Percentiles rank a stretch among this genome's conserved stretches.
These are phyloP conservation scores for Phaenicophaeus curvirostris DNA, from an alignment of 2,797 vertebrate species.

Conservation along the genomic window DNA sequence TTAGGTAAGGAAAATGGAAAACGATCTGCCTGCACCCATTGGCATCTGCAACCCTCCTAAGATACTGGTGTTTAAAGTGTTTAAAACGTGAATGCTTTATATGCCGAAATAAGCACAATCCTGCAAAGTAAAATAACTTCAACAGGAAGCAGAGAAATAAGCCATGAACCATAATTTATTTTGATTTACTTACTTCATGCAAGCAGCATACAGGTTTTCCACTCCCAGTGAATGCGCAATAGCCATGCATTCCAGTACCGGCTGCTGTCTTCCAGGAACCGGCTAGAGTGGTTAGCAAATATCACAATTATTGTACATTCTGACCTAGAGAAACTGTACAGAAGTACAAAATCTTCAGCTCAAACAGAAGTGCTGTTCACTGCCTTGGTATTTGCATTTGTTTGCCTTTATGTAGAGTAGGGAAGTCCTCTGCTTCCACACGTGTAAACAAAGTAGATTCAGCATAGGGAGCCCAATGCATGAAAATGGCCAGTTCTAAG, in stretches of 20 bases:
- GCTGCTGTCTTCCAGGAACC: constrained; percentile 84
- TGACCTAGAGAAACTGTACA: not conserved
- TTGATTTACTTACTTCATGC: constrained; percentile 86
- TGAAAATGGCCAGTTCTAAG: not conserved
- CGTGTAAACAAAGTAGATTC: not conserved
- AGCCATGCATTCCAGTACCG: constrained; percentile 89
- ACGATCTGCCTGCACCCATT: not conserved
- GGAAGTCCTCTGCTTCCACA: not conserved
- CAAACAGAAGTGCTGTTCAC: not conserved
- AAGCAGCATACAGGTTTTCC: constrained; percentile 85
- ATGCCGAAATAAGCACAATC: not conserved
- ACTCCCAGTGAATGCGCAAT: constrained; percentile 87
- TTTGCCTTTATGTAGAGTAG: not conserved
- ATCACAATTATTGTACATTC: constrained; percentile 4
- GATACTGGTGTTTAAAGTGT: not conserved
- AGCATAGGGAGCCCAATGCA: not conserved
- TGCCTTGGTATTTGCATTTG: not conserved
- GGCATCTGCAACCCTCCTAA: not conserved
- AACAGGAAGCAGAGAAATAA: constrained; percentile 16
- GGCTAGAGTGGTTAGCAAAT: constrained; percentile 79
- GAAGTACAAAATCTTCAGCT: not conserved
- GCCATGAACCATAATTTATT: not conserved
- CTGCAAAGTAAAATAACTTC: not conserved
- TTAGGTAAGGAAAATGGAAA: constrained; percentile 28
- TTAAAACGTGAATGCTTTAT: not conserved